Evolutionary conservation across 2,797 vertebrate species (phyloP).

Genomic region (Ispidina lecontei): DNA sequence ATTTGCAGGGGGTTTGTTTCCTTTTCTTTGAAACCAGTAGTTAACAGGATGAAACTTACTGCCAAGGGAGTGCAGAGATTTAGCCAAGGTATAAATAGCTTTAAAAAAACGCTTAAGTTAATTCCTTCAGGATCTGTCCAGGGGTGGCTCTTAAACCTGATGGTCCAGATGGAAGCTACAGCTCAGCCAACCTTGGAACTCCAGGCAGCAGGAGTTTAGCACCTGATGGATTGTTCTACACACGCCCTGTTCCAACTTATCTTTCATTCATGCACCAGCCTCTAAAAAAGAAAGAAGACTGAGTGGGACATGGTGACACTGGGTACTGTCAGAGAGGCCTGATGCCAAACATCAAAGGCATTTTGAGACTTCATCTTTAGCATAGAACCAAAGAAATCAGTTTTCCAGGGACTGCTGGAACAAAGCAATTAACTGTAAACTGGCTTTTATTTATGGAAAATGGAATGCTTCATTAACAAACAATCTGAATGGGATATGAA

Average conservation of each 20-base stretch:
- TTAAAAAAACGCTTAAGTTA: conserved; percentile 2
- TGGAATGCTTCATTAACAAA: conserved; percentile 72
- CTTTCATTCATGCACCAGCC: not conserved
- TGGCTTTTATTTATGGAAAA: conserved; percentile 61
- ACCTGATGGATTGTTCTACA: not conserved
- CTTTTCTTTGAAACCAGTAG: not conserved
- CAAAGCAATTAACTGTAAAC: conserved; percentile 32
- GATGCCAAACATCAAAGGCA: not conserved
- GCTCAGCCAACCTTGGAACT: not conserved
- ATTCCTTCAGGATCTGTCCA: not conserved
- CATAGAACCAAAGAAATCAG: not conserved
- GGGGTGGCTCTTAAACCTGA: not conserved
- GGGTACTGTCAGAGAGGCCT: not conserved
- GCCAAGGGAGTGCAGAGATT: not conserved
- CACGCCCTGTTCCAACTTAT: not conserved
- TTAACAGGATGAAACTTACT: not conserved
- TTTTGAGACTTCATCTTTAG: not conserved
- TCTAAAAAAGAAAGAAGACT: not conserved
- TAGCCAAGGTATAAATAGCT: not conserved
- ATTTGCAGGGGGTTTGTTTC: not conserved
- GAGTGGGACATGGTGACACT: not conserved
- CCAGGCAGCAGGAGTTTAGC: not conserved
- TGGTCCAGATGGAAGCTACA: not conserved
- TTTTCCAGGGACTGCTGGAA: not conserved
- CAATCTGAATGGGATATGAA: conserved; percentile 64